Conservation (phyloP, 2,797 vertebrate species). For the Gadopsis marmoratus region DNA sequence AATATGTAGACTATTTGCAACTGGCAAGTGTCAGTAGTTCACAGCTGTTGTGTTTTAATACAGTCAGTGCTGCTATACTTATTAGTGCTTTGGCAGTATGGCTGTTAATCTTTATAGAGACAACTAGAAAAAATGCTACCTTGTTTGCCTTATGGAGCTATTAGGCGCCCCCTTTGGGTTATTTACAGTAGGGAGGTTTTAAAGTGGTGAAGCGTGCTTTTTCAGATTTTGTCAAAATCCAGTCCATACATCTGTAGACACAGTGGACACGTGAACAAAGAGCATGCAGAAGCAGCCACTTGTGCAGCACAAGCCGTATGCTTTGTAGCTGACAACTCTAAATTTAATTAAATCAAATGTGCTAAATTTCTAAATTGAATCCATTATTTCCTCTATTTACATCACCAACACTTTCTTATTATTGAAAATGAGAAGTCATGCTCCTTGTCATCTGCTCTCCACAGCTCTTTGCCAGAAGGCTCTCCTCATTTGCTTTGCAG, state of each 20-base stretch:
- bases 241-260: not conserved
- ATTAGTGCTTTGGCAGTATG: slow-evolving; percentile 16
- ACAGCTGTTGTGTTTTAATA: slow-evolving; percentile 43
- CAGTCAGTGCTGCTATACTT: slow-evolving; percentile 16
- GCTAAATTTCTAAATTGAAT: slow-evolving; percentile 21
- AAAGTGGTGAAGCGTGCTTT: not conserved
- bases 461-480: slow-evolving; percentile 9
- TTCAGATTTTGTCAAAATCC: not conserved
- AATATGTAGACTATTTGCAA: slow-evolving; percentile 50
- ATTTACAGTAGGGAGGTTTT: slow-evolving; percentile 3
- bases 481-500: slow-evolving; percentile 13
- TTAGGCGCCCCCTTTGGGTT: not conserved
- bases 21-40: slow-evolving; percentile 50
- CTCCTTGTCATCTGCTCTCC: slow-evolving; percentile 18
- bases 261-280: not conserved
- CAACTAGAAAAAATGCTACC: not conserved
- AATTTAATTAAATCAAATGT: not conserved
- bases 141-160: not conserved
- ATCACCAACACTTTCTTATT: slow-evolving; percentile 18
- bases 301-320: not conserved
- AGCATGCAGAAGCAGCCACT: slow-evolving; percentile 1
- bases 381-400: slow-evolving; percentile 31
- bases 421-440: slow-evolving; percentile 32
- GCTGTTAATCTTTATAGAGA: slow-evolving; percentile 7
- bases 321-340: not conserved